These are phyloP conservation scores for Chloroceryle aenea DNA, from an alignment of 2,113 vertebrate species.

Conservation along the genomic window DNA sequence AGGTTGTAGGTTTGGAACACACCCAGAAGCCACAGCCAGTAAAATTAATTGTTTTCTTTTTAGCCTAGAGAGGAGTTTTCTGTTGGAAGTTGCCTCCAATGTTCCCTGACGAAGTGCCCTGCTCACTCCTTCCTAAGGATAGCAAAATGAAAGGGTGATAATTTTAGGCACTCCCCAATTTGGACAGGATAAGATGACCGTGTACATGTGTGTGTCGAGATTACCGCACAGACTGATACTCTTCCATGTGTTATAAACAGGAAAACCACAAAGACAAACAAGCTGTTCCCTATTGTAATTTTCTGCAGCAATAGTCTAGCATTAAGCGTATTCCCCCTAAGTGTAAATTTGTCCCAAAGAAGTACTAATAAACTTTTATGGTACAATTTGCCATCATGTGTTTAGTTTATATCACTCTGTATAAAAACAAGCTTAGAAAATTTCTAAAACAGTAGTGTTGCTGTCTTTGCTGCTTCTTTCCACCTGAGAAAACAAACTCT, in stretches of 20 bases:
- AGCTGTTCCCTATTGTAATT: not conserved
- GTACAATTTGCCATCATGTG: not conserved
- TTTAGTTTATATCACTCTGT: not conserved
- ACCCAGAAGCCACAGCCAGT: not conserved
- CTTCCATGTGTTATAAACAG: slow-evolving; percentile 44
- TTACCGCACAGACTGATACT: not conserved
- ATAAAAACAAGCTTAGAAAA: not conserved
- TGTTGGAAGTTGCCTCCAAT: not conserved
- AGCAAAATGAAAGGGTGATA: not conserved
- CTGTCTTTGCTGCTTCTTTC: not conserved
- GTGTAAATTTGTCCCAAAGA: not conserved
- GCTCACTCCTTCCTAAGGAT: not conserved
- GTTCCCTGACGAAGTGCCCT: not conserved
- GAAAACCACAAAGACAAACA: slow-evolving; percentile 49
- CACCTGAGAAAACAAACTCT: slow-evolving; percentile 1
- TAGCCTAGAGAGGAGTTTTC: not conserved
- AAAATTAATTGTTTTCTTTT: slow-evolving; percentile 26
- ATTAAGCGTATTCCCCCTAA: not conserved
- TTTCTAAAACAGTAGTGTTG: not conserved
- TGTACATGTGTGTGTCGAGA: not conserved
- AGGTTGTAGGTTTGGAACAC: not conserved
- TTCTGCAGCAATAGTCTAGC: slow-evolving; percentile 8
- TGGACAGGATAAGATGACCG: not conserved
- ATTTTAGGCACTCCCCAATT: slow-evolving; percentile 20
- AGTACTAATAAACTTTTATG: not conserved